Base-by-base conservation (phyloP, 2,113 vertebrate genomes). In the Aptenodytes patagonicus region DNA sequence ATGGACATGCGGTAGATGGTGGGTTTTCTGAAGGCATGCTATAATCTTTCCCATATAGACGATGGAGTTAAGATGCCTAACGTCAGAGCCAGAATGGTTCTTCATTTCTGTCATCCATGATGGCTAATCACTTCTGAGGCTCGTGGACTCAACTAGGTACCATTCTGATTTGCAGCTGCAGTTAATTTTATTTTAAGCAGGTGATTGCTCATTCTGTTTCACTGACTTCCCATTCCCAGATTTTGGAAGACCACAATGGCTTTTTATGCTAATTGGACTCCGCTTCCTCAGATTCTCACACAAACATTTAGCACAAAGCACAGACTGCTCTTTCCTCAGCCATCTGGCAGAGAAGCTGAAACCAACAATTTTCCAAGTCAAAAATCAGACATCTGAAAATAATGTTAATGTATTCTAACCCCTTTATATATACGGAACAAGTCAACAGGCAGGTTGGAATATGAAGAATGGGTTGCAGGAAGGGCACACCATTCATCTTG, bases 311-410 rank as follows among this genome's bases (percentile, higher is more conserved):
- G 75, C 87, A 89, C 89, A 95, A 97, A 97, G 91, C 97, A 96
- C 93, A 97, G 89, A 89, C 96, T 97, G 92, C 96, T 98, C 97
- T 96, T 97, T 96, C 87, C 97, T 97, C 97, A 97, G 96, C 97
- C 98, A 98, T 98, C 97, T 98, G 98, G 96, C 96, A 97, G 93
- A 94, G 97, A 93, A 97, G 95, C 82, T 84, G 96, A 98, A 98
- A 98, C 95, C 60, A 98, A 97, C 91, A 96, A 96, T 98, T 98
- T 98, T 96, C 87, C 60, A 83, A 98, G 97, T 98, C 96, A 96
- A 97, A 98, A 96, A 91, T 93, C 95, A 97, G 93, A 93, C 72
- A 93, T 96, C 85, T 95, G 94, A 98, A 97, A 97, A 92, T 57
- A 95, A 95, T 70, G 91, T 88, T 96, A 93, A 91, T 76, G 36